phyloP scores from a whole-genome alignment of 2,797 vertebrate species.

The Gallirallus australis region DNA sequence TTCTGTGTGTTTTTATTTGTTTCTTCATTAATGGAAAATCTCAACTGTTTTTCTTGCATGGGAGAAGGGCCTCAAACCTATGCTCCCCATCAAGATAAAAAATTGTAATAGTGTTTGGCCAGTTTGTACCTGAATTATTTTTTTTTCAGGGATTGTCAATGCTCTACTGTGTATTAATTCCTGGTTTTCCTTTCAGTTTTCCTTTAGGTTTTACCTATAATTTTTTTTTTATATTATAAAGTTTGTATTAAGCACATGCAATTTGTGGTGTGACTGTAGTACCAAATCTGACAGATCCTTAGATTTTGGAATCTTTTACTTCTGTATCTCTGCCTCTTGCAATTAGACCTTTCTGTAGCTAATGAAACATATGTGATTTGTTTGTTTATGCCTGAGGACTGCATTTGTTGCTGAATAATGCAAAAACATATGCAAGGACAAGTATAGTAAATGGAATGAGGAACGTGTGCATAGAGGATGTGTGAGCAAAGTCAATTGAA shows the following conservation, averaged over 20 bases:
- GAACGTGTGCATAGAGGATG: background rate
- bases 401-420: conserved; percentile 64
- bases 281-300: background rate
- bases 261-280: background rate
- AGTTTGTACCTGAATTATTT: background rate
- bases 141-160: background rate
- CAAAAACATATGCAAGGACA: conserved; percentile 42
- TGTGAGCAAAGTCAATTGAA: background rate
- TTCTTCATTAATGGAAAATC: background rate
- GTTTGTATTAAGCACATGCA: background rate
- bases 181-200: background rate
- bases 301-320: background rate
- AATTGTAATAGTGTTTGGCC: background rate
- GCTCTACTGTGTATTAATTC: background rate
- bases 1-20: background rate
- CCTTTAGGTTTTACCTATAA: background rate
- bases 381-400: conserved; percentile 65
- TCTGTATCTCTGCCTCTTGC: conserved; percentile 11
- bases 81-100: background rate
- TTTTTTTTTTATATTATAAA: background rate
- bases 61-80: background rate
- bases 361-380: conserved; percentile 66
- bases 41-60: background rate
- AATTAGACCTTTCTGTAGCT: conserved; percentile 52
- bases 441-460: background rate